Base-by-base conservation (phyloP, 92 coral and sea anemone genomes). In the Zoanthus gigantus region DNA sequence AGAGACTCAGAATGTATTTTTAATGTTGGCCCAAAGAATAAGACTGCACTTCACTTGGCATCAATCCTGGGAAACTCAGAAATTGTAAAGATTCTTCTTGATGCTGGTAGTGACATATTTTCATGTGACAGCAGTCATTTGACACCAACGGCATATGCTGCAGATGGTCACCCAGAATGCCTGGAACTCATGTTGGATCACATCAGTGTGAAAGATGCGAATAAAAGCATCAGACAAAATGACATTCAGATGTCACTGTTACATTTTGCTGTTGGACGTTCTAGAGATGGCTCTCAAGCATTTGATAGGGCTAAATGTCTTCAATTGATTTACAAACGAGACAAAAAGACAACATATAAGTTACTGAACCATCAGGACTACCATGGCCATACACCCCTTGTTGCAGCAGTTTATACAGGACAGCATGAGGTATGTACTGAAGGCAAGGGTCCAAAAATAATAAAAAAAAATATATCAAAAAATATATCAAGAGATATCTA, bases 81-180 rank as follows among this genome's bases (percentile, higher is more conserved):
- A 28, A 83, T 96, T 75, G 94, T 95, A 47, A 82, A 94, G 75
- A 63, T 95, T 53, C 84, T 96, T 32, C 84, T 96, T 14, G 71
- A 89, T 32, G 67, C 29, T 71, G 94, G 94, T 63, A 92, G 97
- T 34, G 94, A 96, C 85, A 87, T 88, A 45, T 88, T 90, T 45
- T 90, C 94, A 15, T 77, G 83, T n/a, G 99, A 96, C 85, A 88
- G 92, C 71, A 76, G 90, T 44, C 89, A 90, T 57, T 83, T 96
- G 69, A 93, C 95, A 11, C 91, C 99, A 6, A 76, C 92, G 77
- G 97, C 94, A 5, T 96, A 96, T 91, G 99, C 98, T 30, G 87
- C 93, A 7, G 86, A 91, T 89, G 98, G 99, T 11, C 96, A 95
- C 65, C 85, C 90, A 13, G 96, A 96, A 13, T 93, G 98, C 58